Evolutionary conservation across 2,113 vertebrate species (phyloP).

Genomic region (Tachysurus vachellii): DNA sequence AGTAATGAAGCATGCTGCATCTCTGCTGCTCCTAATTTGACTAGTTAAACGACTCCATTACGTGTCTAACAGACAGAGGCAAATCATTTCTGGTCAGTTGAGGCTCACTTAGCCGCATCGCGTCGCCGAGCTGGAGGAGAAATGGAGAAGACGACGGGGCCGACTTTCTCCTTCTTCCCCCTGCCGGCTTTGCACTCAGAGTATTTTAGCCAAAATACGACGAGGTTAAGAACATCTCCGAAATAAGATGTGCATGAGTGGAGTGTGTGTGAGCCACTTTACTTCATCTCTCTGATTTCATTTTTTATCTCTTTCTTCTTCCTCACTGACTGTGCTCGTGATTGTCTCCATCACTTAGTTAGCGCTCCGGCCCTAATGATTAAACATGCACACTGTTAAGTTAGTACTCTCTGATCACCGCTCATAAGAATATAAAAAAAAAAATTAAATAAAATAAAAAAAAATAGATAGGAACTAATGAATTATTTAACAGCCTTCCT

Average conservation of each 20-base stretch:
- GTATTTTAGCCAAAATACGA: conserved; percentile 31
- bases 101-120: conserved; percentile 98
- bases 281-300: background rate
- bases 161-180: conserved; percentile 73
- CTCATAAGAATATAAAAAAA: conserved; percentile 48
- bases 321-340: conserved; percentile 22
- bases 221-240: conserved; percentile 20
- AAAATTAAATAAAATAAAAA: conserved; percentile 10
- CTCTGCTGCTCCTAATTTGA: conserved; percentile 98
- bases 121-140: conserved; percentile 81
- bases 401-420: conserved; percentile 60
- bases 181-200: conserved; percentile 24
- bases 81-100: conserved; percentile 99
- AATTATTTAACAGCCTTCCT: conserved; percentile 77
- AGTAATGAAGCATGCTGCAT: conserved; percentile 99
- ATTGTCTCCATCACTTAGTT: conserved; percentile 39
- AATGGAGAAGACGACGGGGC: conserved; percentile 84
- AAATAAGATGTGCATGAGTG: conserved; percentile 3
- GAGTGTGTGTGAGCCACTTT: background rate
- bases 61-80: conserved; percentile 99
- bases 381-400: conserved; percentile 46
- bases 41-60: conserved; percentile 99
- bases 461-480: conserved; percentile 69
- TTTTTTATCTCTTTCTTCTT: conserved; percentile 18
- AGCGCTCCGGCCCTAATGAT: conserved; percentile 51